Conservation (phyloP, 2,113 vertebrate genomes). For the Conger conger region DNA sequence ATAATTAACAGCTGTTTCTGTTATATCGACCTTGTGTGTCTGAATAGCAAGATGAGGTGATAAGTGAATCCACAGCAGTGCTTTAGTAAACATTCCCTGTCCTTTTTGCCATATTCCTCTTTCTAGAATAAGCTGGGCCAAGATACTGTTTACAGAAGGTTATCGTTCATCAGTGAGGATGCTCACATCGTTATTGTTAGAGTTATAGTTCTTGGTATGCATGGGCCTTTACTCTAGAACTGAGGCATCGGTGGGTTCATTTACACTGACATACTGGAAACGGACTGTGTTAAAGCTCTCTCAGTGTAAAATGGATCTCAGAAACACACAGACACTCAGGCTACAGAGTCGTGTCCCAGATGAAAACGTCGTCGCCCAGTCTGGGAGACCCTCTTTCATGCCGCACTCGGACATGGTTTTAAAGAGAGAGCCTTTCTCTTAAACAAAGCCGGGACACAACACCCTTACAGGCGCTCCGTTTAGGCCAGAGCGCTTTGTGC, state of each 20-base stretch:
- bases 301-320: too few relatives aligned
- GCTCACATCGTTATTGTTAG: too few relatives aligned
- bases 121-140: background rate
- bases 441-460: background rate
- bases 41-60: constrained; percentile 4
- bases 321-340: too few relatives aligned
- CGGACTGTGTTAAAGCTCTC: too few relatives aligned
- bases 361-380: background rate
- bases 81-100: background rate
- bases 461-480: too few relatives aligned
- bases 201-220: too few relatives aligned
- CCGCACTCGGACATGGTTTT: background rate
- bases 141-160: too few relatives aligned
- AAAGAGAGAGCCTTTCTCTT: background rate
- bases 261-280: too few relatives aligned
- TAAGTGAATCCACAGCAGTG: background rate
- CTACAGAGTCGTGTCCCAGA: background rate
- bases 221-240: too few relatives aligned
- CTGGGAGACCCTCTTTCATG: background rate
- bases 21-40: background rate
- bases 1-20: background rate
- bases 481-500: too few relatives aligned
- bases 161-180: too few relatives aligned
- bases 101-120: background rate
- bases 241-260: too few relatives aligned